A percentile compares a stretch with the other conserved stretches of the same genome.
phyloP scores from a whole-genome alignment of 92 coral and sea anemone genomes.

The Parazoanthus darwini region DNA sequence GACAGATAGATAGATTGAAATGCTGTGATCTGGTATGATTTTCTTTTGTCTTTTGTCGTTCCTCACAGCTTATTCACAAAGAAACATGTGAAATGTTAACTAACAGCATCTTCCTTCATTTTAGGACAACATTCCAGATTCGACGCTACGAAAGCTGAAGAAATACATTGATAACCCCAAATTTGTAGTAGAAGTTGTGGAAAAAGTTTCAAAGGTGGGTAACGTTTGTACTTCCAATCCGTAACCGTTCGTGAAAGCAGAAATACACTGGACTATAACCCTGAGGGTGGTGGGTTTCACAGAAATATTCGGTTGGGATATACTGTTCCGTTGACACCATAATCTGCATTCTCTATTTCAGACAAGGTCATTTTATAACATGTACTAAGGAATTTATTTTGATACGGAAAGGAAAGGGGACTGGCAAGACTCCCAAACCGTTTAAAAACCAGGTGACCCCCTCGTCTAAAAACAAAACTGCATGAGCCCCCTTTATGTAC shows the following conservation, averaged over 20 bases:
- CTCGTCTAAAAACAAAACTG: too few relatives aligned
- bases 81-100: not conserved
- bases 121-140: slow-evolving; percentile 91
- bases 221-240: too few relatives aligned
- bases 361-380: too few relatives aligned
- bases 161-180: slow-evolving; percentile 98
- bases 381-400: not conserved
- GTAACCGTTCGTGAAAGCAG: not conserved
- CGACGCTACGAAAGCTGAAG: slow-evolving; percentile 84
- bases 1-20: too few relatives aligned
- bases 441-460: too few relatives aligned
- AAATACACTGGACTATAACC: not conserved
- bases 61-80: not conserved
- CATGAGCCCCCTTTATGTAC: too few relatives aligned
- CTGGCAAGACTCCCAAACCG: too few relatives aligned
- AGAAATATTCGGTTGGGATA: not conserved
- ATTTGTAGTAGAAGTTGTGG: slow-evolving; percentile 92
- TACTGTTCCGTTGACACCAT: too few relatives aligned
- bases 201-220: slow-evolving; percentile 92
- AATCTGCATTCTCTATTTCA: not conserved
- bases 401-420: too few relatives aligned
- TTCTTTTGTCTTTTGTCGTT: not conserved
- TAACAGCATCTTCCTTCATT: not conserved
- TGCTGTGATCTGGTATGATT: not conserved
- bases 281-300: not conserved